Percentiles rank a stretch among this genome's conserved stretches.
Evolutionary conservation across 2,888 invertebrate genomes (phyloP).

Genomic region (Tiphia femorata): DNA sequence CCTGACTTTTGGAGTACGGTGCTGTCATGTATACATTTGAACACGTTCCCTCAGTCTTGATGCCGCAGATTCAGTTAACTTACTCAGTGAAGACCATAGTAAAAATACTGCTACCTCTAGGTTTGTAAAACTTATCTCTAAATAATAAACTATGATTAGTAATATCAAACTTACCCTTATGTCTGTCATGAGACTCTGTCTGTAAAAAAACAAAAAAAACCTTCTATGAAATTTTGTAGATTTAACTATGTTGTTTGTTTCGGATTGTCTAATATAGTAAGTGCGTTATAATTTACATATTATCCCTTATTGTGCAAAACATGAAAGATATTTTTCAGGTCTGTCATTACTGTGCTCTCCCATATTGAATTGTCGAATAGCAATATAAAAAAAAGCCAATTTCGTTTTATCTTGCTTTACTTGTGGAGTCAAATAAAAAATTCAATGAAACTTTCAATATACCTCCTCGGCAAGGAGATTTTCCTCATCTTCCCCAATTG

Average conservation of each 20-base stretch:
- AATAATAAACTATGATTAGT: slow-evolving; percentile 7
- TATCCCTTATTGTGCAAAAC: no score
- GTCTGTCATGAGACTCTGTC: slow-evolving; percentile 63
- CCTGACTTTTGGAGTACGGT: slow-evolving; percentile 21
- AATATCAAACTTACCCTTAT: slow-evolving; percentile 61
- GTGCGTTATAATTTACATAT: no score
- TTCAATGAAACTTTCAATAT: slow-evolving; percentile 57
- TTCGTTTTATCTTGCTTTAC: no score
- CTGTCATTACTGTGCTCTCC: not conserved
- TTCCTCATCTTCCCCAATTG: slow-evolving; percentile 85
- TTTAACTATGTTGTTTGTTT: no score
- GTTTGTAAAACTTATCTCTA: slow-evolving; percentile 32
- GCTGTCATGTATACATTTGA: slow-evolving; percentile 19
- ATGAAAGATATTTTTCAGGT: not conserved
- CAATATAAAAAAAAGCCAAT: no score
- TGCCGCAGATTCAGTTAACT: slow-evolving; percentile 29
- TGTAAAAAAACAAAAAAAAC: slow-evolving; percentile 67
- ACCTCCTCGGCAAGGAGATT: slow-evolving; percentile 84
- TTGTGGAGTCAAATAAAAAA: no score
- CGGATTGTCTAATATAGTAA: no score
- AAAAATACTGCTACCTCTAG: slow-evolving; percentile 36
- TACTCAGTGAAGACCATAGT: slow-evolving; percentile 29
- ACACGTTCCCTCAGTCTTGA: slow-evolving; percentile 41
- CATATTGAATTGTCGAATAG: no score
- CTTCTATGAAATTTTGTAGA: slow-evolving; percentile 51